Conservation (phyloP, 92 coral and sea anemone species). For the Palythoa grandiflora region DNA sequence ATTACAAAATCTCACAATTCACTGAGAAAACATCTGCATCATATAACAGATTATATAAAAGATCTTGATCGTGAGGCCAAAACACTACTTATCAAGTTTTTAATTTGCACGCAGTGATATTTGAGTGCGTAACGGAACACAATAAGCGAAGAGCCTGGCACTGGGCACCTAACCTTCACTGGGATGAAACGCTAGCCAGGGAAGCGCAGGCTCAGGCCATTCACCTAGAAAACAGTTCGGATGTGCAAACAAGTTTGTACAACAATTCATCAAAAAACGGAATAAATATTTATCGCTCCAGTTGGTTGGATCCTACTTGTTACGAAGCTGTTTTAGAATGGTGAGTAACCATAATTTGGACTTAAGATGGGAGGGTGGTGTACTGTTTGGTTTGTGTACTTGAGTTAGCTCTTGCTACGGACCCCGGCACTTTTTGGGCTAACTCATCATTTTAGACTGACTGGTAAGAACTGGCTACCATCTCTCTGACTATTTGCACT, state of each 20-base stretch:
- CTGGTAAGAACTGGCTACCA: too few species aligned
- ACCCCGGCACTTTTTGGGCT: too few species aligned
- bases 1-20: too few species aligned
- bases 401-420: too few species aligned
- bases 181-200: constrained; percentile 38
- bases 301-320: constrained; percentile 36
- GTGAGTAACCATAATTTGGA: neutral
- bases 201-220: constrained; percentile 13
- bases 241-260: neutral
- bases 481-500: too few species aligned
- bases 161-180: constrained; percentile 40
- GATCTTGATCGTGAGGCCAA: too few species aligned
- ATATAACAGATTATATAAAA: neutral
- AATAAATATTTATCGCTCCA: constrained; percentile 28
- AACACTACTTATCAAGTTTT: neutral
- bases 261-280: constrained; percentile 8
- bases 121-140: constrained; percentile 35
- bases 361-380: neutral
- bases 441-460: too few species aligned
- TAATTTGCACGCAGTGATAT: constrained; percentile 19
- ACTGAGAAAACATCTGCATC: too few species aligned
- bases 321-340: constrained; percentile 38
- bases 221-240: neutral
- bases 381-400: too few species aligned
- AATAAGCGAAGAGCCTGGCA: constrained; percentile 37